phyloP scores from a whole-genome alignment of 1,140 invertebrate species.

The Vanessa atalanta region DNA sequence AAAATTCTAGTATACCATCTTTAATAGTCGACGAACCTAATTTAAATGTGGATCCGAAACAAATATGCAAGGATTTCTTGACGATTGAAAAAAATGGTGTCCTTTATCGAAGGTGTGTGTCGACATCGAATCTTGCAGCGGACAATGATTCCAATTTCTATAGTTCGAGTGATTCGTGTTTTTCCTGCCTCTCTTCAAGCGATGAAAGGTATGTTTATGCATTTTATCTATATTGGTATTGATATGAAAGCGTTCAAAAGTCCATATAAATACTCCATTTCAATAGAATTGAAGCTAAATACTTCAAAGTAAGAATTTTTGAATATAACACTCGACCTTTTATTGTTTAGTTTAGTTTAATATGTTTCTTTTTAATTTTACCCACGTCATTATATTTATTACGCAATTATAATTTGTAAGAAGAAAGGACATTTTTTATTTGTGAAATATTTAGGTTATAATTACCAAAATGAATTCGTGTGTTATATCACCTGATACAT shows the following conservation, averaged over 20 bases:
- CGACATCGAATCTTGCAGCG: conserved; percentile 56
- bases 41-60: conserved; percentile 45
- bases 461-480: no score
- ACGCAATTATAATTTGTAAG: no score
- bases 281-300: no score
- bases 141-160: conserved; percentile 48
- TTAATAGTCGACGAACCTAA: conserved; percentile 62
- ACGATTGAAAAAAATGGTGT: conserved; percentile 58
- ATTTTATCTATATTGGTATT: background rate
- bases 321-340: no score
- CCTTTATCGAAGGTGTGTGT: conserved; percentile 55
- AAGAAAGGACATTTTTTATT: no score
- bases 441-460: no score
- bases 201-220: conserved; percentile 60
- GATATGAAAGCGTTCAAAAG: background rate
- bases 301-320: no score
- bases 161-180: conserved; percentile 63
- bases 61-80: conserved; percentile 63
- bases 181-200: conserved; percentile 57
- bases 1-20: conserved; percentile 51
- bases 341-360: no score
- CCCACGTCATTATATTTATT: no score
- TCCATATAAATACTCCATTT: no score
- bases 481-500: no score
- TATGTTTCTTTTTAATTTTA: no score